Evolutionary conservation across 2,113 vertebrate genomes (phyloP), one percentile per base, ranked within the genome.

Genomic region (Ardeotis arabs): DNA sequence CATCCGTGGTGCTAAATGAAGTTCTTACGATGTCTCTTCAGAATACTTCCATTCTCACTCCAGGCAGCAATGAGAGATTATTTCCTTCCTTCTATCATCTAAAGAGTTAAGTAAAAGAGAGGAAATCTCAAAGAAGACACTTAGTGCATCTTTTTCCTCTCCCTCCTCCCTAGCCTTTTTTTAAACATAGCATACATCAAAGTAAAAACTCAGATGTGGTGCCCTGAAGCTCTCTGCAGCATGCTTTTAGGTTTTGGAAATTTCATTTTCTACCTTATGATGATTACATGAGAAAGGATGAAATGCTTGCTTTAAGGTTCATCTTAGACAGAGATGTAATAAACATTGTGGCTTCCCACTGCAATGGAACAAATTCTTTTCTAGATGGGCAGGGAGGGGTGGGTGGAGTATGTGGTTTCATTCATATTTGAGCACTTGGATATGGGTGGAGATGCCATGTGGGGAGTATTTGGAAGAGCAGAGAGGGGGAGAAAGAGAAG

Each of bases 221-320:
- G 96, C 97, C 97, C 98, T 82, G 92, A 94, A 98, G 96, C 97
- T 98, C 96, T 98, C 96, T 97, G 97, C 96, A 97, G 97, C 95
- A 98, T 97, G 97, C 97, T 97, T 98, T 98, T 97, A 97, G 92
- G 97, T 97, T 98, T 97, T 93, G 95, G 94, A 98, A 98, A 97
- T 98, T 98, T 98, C 96, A 97, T 98, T 98, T 98, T 97, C 96
- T 98, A 96, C 95, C 96, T 97, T 97, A 96, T 95, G 95, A 98
- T 96, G 95, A 97, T 97, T 97, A 97, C 96, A 98, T 88, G 95
- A 98, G 90, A 96, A 94, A 95, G 92, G 94, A 98, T 97, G 96
- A 98, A 98, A 97, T 97, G 92, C 73, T 97, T 66, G 95, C 96
- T 98, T 98, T 98, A 97, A 97, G 97, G 95, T 97, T 98, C 97